phyloP scores from a whole-genome alignment of 2,797 vertebrate species.

The Urosaurus nigricauda region DNA sequence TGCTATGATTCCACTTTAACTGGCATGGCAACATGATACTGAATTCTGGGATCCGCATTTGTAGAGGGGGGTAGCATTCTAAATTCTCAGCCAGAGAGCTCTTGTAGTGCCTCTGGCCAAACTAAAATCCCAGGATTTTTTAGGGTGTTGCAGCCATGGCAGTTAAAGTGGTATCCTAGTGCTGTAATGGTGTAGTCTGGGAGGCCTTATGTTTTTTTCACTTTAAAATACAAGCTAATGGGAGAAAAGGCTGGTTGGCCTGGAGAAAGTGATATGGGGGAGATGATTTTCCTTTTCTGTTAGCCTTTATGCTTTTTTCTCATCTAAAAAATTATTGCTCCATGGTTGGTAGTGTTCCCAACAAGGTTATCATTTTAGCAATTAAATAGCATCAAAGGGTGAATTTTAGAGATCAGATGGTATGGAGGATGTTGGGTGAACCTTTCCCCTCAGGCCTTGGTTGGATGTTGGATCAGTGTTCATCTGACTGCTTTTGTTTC shows the following conservation, averaged over 20 bases:
- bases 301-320: not conserved
- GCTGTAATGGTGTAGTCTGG: not conserved
- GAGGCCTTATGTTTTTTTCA: not conserved
- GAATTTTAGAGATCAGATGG: not conserved
- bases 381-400: not conserved
- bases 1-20: too few species aligned
- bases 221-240: not conserved
- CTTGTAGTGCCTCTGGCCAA: too few species aligned
- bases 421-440: not conserved
- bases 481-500: not conserved
- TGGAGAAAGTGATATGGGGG: not conserved
- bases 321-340: not conserved
- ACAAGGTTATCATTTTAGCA: not conserved
- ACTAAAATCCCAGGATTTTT: too few species aligned
- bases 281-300: not conserved
- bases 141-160: too few species aligned
- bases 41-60: too few species aligned
- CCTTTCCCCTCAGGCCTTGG: not conserved
- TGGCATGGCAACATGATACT: too few species aligned
- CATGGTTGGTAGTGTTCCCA: not conserved
- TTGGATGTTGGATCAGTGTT: not conserved
- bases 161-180: too few species aligned
- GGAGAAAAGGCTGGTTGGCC: not conserved
- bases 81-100: too few species aligned
- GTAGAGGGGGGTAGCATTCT: too few species aligned